Evolutionary conservation across 2,113 vertebrate species (phyloP), one percentile per base, ranked within the genome.

Genomic region (Murina feae): DNA sequence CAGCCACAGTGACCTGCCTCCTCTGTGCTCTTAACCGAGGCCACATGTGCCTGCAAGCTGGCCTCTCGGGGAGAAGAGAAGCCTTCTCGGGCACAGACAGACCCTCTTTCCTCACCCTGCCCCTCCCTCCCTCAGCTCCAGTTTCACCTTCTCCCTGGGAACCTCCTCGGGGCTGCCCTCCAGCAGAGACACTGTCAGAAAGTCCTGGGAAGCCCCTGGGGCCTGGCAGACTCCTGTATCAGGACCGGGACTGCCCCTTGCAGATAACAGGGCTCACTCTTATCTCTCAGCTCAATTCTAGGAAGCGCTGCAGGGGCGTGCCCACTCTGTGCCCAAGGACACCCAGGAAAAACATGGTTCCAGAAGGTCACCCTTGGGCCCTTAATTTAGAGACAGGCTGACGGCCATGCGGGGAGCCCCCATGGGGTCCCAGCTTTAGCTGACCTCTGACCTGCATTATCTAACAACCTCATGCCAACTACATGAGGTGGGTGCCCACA

Each of bases 211-310:
- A 44, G 55, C 47, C 71, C 2, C 11, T 11, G 2, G 18, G 37
- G 58, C 49, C 89, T 9, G 21, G 25, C 35, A 21, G 6, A 17
- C 28, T 5, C 68, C 90, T 79, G 79, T 79, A 86, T 51, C 75
- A 28, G 91, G 55, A 42, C 39, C 35, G 11, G 51, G 66, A 18
- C 76, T 63, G 75, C 35, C 76, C 69, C 55, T 74, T 11, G 6
- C 18, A 69, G 84, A 91, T 90, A 89, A 35, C 0, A n/a, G 14
- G 30, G 30, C 14, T 65, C 12, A 12, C 49, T 12, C 42, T 75
- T 92, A 86, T 92, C 94, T 68, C 74, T 84, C 47, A 47, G 91
- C 80, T 93, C 44, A 20, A 3, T 96, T 95, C 95, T 63, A 47
- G 51, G 95, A 94, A 96, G 37, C 47, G 23, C 10, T 4, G n/a